Base-by-base conservation (phyloP, 2,113 vertebrate genomes). In the Myotis davidii region DNA sequence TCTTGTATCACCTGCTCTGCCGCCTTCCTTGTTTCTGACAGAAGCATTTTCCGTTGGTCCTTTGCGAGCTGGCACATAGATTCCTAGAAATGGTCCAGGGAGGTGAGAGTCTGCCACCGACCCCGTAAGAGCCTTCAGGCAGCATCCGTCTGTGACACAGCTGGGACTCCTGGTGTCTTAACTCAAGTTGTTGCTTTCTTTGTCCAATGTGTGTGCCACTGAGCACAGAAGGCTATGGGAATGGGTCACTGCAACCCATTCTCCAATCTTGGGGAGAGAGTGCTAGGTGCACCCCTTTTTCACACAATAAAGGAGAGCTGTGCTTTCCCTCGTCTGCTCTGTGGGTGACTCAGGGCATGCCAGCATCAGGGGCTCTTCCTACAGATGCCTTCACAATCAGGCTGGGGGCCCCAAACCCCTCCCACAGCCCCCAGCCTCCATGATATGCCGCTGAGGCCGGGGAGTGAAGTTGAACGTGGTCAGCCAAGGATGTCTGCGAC, bases 1-100 rank as follows among this genome's bases (percentile, higher is more conserved):
- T 99, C 99, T 96, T 98, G 99, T n/a, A 99, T 97, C 94, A 99
- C 99, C 79, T 79, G 97, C 97, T 99, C 97, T 0, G 98, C 99
- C 91, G 99, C 99, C 76, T 96, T 98, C 1, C 98, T 86, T 0
- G 98, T 98, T 59, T 98, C 98, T 87, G 91, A 97, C 94, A 99
- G 98, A 27, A 99, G 98, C 56, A 95, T 97, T 89, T 98, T 98
- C 97, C 98, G 99, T 64, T 99, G 98, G 61, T 98, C 85, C 4
- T 90, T 96, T 1, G 95, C 98, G n/a, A 99, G 96, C 95, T 97
- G 98, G 88, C 84, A 97, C 97, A 98, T 97, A 52, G 99, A 96
- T 94, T 99, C 99, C 99, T 99, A 98, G 32, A 34, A 25, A 74
- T 9, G 76, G 92, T 1, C 23, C 1, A 0, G 0, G 0, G 4